Percentiles rank a stretch among this genome's conserved stretches.
Conservation (phyloP, 2,113 vertebrate genomes). For the Sinosuthora webbiana region DNA sequence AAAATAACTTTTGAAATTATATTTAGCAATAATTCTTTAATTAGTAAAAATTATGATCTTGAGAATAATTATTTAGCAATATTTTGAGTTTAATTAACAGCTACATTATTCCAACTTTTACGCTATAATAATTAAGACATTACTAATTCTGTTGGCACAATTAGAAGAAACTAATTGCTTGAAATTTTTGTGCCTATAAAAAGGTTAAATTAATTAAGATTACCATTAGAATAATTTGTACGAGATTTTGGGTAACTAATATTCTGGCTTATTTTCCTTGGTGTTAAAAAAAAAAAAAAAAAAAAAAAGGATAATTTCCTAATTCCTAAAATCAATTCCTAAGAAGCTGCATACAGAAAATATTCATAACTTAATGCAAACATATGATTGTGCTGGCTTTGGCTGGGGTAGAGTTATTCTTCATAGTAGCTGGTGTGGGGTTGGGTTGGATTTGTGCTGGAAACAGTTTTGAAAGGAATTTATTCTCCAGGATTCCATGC, state of each 20-base stretch:
- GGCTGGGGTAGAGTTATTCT: neutral
- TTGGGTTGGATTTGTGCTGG: neutral
- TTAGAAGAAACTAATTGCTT: constrained; percentile 55
- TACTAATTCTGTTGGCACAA: constrained; percentile 44
- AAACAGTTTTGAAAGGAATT: neutral
- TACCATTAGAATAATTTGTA: constrained; percentile 15
- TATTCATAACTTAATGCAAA: neutral
- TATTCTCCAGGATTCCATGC: neutral
- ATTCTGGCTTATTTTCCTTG: constrained; percentile 26
- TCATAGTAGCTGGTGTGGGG: too few relatives aligned
- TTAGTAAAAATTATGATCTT: constrained; percentile 38
- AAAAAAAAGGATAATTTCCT: neutral
- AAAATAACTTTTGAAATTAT: constrained; percentile 3
- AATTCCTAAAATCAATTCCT: neutral
- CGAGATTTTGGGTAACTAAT: neutral
- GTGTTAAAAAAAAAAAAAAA: neutral
- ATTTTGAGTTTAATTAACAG: constrained; percentile 56
- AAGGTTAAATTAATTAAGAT: constrained; percentile 32
- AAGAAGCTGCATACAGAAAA: neutral
- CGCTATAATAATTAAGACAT: constrained; percentile 44
- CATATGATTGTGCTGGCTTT: neutral
- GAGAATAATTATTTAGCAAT: constrained; percentile 37
- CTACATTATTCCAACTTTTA: constrained; percentile 16
- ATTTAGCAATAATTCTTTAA: constrained; percentile 49
- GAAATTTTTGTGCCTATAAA: constrained; percentile 29